Base-by-base conservation (phyloP, 2,113 vertebrate genomes). In the Mus pahari region DNA sequence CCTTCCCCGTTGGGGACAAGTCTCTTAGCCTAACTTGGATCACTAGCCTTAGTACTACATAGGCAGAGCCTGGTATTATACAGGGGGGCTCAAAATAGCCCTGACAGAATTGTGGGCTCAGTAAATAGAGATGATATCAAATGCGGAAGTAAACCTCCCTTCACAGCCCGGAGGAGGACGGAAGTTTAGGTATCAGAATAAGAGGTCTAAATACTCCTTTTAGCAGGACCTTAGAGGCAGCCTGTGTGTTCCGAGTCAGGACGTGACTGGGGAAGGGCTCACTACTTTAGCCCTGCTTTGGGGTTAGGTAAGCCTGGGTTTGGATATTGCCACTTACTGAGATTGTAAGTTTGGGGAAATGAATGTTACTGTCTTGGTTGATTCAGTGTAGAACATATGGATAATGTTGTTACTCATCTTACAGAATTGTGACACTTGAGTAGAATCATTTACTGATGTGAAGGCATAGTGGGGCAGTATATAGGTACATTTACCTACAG, bases 291-390 rank as follows among this genome's bases (percentile, higher is more conserved):
- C 53, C 53, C 71, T 26, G 31, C 39, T 89, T 73, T 83, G n/a
- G 20, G 19, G 19, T 81, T 78, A 90, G 70, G 42, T 5, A 22
- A 53, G 12, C 39, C 55, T 79, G 22, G 33, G 28, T 93, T 83
- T 93, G n/a, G 70, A 62, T 87, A n/a, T 48, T 74, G 42, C n/a
- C 66, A 90, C 42, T 77, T 81, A 53, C 8, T 19, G 53, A 55
- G 77, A 92, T 95, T 90, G 28, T 42, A 64, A 3, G 75, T 73
- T 75, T 58, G 90, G 50, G 53, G 82, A 81, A 78, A 68, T 87
- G 81, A 86, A 74, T 50, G 42, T n/a, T 86, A 19, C 42, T 90
- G 89, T 96, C 68, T 73, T 14, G 66, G n/a, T 88, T 93, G 78
- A 83, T 20, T 93, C 33, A 2, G 0, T 71, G 8, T 86, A 28